phyloP scores from a whole-genome alignment of 1,140 invertebrate genomes.

The Apocrypta bakeri region DNA sequence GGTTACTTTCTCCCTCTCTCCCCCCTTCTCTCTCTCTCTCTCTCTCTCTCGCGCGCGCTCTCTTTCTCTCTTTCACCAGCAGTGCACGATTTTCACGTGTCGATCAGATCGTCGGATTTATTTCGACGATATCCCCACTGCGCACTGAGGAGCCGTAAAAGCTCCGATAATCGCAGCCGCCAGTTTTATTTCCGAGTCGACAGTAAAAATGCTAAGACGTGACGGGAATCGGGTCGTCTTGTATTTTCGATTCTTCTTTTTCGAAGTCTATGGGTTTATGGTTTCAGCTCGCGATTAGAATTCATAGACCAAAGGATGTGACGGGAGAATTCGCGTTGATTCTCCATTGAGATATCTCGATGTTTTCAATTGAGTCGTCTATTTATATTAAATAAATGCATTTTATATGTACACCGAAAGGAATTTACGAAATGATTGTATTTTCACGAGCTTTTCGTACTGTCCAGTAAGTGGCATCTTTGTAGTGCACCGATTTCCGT shows the following conservation, averaged over 20 bases:
- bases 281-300: not conserved
- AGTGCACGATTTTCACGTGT: not conserved
- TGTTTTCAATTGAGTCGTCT: too few relatives aligned
- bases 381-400: too few relatives aligned
- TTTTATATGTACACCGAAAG: too few relatives aligned
- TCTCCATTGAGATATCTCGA: too few relatives aligned
- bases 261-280: not conserved
- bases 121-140: not conserved
- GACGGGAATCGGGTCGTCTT: constrained; percentile 9
- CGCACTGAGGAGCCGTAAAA: not conserved
- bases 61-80: not conserved
- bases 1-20: not conserved
- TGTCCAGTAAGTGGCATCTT: too few relatives aligned
- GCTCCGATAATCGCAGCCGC: constrained; percentile 1
- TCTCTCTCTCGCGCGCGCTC: not conserved
- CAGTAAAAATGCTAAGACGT: constrained; percentile 36
- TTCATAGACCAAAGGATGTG: not conserved
- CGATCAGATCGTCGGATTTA: not conserved
- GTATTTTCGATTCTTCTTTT: not conserved
- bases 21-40: not conserved
- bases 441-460: too few relatives aligned
- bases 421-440: too few relatives aligned
- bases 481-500: too few relatives aligned
- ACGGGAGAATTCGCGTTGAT: not conserved
- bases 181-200: not conserved